Evolutionary conservation across 2,797 vertebrate species (phyloP).

Genomic region (Protonibea diacanthus): DNA sequence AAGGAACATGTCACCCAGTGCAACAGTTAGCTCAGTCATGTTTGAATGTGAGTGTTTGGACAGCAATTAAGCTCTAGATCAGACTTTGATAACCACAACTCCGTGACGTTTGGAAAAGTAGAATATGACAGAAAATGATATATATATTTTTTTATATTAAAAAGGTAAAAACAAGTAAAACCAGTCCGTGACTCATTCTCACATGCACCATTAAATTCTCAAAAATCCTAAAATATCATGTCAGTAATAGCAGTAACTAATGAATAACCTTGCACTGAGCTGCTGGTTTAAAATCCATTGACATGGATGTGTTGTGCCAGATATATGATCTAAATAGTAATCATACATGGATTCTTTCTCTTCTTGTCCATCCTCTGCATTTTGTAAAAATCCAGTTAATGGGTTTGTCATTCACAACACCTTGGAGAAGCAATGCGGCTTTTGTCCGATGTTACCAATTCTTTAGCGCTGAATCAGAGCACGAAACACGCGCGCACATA

Average conservation of each 20-base stretch:
- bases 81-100: neutral
- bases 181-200: neutral
- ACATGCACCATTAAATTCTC: neutral
- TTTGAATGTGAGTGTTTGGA: neutral
- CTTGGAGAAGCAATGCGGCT: slow-evolving; percentile 36
- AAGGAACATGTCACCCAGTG: neutral
- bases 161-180: neutral
- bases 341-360: neutral
- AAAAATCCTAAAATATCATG: neutral
- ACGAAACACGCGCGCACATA: slow-evolving; percentile 26
- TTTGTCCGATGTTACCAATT: slow-evolving; percentile 58
- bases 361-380: slow-evolving; percentile 18
- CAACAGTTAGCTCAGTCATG: no score
- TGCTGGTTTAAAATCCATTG: neutral
- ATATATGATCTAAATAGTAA: neutral
- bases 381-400: slow-evolving; percentile 65
- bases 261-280: neutral
- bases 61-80: neutral
- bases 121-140: neutral
- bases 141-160: neutral
- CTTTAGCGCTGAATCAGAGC: slow-evolving; percentile 55
- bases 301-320: neutral
- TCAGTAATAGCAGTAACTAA: neutral
- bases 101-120: neutral
- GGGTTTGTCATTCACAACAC: slow-evolving; percentile 66